Base-by-base conservation (phyloP, 2,888 invertebrate species). In the Tipula helvola region DNA sequence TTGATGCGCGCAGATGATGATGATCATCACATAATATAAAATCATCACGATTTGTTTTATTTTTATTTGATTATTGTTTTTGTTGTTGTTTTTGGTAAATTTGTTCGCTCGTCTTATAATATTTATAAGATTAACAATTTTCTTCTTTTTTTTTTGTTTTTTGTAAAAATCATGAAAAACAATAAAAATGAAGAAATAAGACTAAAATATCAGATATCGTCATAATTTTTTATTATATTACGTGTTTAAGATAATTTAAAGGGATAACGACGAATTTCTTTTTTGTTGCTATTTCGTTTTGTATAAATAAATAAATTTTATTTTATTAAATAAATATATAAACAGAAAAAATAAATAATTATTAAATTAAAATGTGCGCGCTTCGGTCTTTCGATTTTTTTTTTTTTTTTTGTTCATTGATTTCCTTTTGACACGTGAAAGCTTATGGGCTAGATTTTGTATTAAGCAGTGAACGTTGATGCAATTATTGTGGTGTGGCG, bases 171-270 rank as follows among this genome's bases (percentile, higher is more conserved):
- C 39, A 39, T 39, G 39, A 39, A 39, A 39, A 39, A 39, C 39
- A 71, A 71, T 71, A 71, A 71, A 71, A 71, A 71, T 71, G 71
- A 71, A 71, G 71, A 18, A 71, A 71, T 71, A 71, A 71, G 18
- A 71, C 71, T 71, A 71, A 71, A 71, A 71, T 71, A 71, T 71
- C 71, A 71, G 71, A 71, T 71, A 71, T 71, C 71, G 71, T 71
- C 71, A 71, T 71, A 71, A 71, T 71, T 71, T 71, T 71, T 71
- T 71, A 71, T 71, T 71, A 71, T 71, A 71, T 71, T 71, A 71
- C 71, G 71, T 71, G 71, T 71, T 71, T 71, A 71, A 71, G 71
- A 71, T 71, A 71, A 28, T 71, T 71, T 71, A 71, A 71, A 71
- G 28, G 71, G 71, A 71, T 71, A 71, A 71, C 71, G 71, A 71